These are phyloP conservation scores for Lottia gigantea DNA, from an alignment of 2,888 invertebrate species.

Conservation along the genomic window DNA sequence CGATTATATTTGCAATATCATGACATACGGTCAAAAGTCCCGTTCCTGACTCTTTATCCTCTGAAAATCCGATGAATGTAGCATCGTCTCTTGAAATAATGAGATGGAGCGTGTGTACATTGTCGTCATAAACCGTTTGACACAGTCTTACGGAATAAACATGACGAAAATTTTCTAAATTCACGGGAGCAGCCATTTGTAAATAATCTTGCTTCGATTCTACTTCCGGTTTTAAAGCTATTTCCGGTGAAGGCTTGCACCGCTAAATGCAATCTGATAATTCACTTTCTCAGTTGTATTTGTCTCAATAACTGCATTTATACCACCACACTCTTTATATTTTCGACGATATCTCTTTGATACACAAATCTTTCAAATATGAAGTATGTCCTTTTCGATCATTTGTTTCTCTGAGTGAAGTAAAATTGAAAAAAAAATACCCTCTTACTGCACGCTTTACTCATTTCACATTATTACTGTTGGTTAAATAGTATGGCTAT, in stretches of 20 bases:
- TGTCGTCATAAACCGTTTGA: constrained; percentile 25
- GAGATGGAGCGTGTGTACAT: constrained; percentile 47
- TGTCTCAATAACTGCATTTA: no score
- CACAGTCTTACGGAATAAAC: constrained; percentile 35
- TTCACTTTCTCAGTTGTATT: no score
- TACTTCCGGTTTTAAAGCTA: neutral
- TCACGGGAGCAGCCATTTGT: constrained; percentile 28
- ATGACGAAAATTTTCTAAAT: constrained; percentile 21
- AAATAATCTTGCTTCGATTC: neutral
- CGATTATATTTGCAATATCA: neutral
- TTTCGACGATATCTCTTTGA: no score
- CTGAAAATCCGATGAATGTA: neutral
- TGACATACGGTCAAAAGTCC: constrained; percentile 14
- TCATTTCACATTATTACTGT: no score
- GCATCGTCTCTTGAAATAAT: constrained; percentile 41
- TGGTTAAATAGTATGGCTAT: no score
- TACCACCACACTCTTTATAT: no score
- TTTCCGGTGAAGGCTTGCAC: neutral
- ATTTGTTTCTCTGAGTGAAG: no score
- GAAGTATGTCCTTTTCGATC: no score
- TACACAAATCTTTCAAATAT: no score
- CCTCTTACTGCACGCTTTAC: no score
- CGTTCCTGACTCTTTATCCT: neutral
- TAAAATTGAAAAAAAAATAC: no score
- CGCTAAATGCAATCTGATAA: no score